Evolutionary conservation across 2,113 vertebrate genomes (phyloP).

Genomic region (Nibea albiflora): DNA sequence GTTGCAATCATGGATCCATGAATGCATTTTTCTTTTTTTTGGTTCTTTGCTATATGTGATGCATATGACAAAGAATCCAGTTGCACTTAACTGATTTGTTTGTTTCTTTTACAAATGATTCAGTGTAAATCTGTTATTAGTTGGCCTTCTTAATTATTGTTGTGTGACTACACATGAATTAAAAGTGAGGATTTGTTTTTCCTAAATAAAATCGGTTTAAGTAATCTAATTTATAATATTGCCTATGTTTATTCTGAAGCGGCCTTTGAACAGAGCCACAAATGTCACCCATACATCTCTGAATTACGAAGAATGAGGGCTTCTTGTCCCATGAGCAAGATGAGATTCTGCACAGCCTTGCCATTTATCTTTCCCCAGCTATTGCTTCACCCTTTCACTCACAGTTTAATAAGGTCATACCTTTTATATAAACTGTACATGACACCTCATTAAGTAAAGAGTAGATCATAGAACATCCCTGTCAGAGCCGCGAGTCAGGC

Average conservation of each 20-base stretch:
- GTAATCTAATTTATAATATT: background rate
- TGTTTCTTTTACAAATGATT: slow-evolving; percentile 5
- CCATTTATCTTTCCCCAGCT: slow-evolving; percentile 58
- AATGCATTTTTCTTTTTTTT: background rate
- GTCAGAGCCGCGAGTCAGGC: slow-evolving; percentile 31
- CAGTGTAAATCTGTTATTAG: slow-evolving; percentile 6
- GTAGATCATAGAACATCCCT: slow-evolving; percentile 49
- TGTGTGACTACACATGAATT: background rate
- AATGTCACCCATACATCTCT: slow-evolving; percentile 16
- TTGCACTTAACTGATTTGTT: slow-evolving; percentile 21
- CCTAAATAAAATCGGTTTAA: slow-evolving; percentile 48
- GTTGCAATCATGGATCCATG: background rate
- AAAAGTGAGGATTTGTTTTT: slow-evolving; percentile 25
- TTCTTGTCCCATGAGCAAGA: slow-evolving; percentile 40
- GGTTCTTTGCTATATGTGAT: slow-evolving; percentile 13
- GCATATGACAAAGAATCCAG: background rate
- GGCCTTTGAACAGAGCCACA: slow-evolving; percentile 22
- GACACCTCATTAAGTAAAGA: slow-evolving; percentile 79
- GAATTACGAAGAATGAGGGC: slow-evolving; percentile 34
- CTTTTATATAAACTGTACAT: slow-evolving; percentile 80
- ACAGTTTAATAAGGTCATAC: slow-evolving; percentile 82
- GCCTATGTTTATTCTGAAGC: slow-evolving; percentile 5
- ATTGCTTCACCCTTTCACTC: slow-evolving; percentile 63
- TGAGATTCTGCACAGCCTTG: slow-evolving; percentile 35
- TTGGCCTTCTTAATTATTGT: background rate